Evolutionary conservation across 2,113 vertebrate species (phyloP), one percentile per base, ranked within the genome.

Genomic region (Pollachius pollachius): DNA sequence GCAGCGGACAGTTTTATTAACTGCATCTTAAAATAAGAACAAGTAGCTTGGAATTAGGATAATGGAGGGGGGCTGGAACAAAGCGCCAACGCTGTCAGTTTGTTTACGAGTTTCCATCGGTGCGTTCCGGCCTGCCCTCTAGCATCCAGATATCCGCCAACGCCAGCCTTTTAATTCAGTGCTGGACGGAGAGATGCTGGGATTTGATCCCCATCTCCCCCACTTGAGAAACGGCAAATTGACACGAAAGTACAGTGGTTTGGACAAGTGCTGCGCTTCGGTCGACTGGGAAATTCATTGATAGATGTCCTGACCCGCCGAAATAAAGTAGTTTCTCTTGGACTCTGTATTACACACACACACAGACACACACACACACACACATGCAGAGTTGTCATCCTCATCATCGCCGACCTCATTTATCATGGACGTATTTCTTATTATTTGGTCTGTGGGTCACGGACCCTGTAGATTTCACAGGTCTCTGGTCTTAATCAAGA

Each of bases 401-500:
- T 81, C 67, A 76, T 78, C 74, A 70, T 64, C 62, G 71, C 79
- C 71, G 71, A 48, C 75, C 75, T 88, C 81, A 83, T 89, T 77
- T 75, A 81, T 88, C 81, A 81, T 83, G 64, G 68, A 70, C 66
- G 77, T 81, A 72, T 83, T 84, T 87, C 81, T 85, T 85, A 86
- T 84, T 88, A 84, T 83, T 83, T 89, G 88, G 78, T 87, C 81
- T 73, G 71, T 75, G 86, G 83, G 78, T 86, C 79, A 74, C 72
- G 76, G 82, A 75, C 82, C 80, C 85, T 75, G 71, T 73, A 81
- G 81, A 90, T 89, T 88, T 90, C 84, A 85, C 41, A 71, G 84
- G 64, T 84, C 82, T 79, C 83, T 89, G 81, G 82, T 84, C 74
- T 80, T 87, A 76, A 84, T 89, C 87, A 83, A 85, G 82, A 88